A percentile compares a stretch with the other conserved stretches of the same genome.
Evolutionary conservation across 2,797 vertebrate species (phyloP).

Genomic region (Coreius guichenoti): DNA sequence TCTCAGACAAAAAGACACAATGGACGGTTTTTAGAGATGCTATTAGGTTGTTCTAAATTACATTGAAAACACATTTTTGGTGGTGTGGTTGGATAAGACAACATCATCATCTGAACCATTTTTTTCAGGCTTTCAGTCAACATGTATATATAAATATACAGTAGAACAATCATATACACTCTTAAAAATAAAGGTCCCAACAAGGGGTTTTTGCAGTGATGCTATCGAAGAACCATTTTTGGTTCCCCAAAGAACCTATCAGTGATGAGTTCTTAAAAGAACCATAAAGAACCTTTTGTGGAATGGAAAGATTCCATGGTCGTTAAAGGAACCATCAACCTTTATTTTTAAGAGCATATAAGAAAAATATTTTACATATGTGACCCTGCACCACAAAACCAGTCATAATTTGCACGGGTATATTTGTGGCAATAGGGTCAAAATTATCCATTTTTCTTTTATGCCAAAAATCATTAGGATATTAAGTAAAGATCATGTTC

Average conservation of each 20-base stretch:
- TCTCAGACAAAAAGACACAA: slow-evolving; percentile 34
- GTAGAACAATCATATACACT: not conserved
- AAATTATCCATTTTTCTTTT: no score
- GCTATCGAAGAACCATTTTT: not conserved
- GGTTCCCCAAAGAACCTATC: not conserved
- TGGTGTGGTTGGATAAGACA: slow-evolving; percentile 9
- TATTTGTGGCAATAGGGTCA: no score
- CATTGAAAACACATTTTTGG: slow-evolving; percentile 8
- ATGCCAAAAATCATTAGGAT: no score
- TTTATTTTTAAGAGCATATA: not conserved
- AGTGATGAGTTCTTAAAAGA: not conserved
- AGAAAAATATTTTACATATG: not conserved
- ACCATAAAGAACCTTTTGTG: not conserved
- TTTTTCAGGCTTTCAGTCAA: slow-evolving; percentile 13
- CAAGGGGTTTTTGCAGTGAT: not conserved
- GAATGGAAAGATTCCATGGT: not conserved
- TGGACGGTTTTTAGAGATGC: slow-evolving; percentile 34
- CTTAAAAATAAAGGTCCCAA: not conserved
- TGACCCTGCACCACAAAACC: no score
- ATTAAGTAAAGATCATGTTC: no score
- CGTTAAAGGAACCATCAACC: not conserved
- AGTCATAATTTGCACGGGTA: no score
- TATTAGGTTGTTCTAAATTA: slow-evolving; percentile 37
- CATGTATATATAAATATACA: not conserved
- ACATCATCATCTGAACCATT: slow-evolving; percentile 6